Percentiles rank a stretch among this genome's conserved stretches.
Evolutionary conservation across 2,797 vertebrate species (phyloP).

Genomic region (Chiloscyllium punctatum): DNA sequence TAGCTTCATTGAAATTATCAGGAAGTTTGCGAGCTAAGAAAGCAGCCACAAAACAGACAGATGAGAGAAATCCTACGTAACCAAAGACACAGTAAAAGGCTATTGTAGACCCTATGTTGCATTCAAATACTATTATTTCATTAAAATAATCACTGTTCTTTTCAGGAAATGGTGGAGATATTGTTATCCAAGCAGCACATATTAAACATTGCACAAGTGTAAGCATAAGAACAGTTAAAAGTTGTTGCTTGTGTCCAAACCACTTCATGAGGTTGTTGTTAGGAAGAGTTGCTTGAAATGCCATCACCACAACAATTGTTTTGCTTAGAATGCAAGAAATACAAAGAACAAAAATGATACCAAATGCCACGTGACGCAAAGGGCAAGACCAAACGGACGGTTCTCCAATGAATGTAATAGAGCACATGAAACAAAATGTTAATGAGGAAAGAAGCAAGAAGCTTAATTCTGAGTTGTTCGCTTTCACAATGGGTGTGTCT

Average conservation of each 20-base stretch:
- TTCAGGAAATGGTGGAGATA: not conserved
- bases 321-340: not conserved
- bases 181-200: not conserved
- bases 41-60: not conserved
- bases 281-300: not conserved
- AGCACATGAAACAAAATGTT: not conserved
- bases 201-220: not conserved
- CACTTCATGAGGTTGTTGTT: not conserved
- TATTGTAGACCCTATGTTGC: not conserved
- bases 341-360: not conserved
- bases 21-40: not conserved
- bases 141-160: not conserved
- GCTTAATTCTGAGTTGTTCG: slow-evolving; percentile 14
- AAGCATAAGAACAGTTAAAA: not conserved
- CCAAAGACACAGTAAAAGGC: not conserved
- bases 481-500: slow-evolving; percentile 8
- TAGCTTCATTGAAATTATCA: slow-evolving; percentile 3
- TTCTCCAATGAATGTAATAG: not conserved
- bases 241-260: not conserved
- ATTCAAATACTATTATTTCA: not conserved
- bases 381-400: not conserved
- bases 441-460: not conserved
- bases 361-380: not conserved
- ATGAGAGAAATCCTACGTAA: not conserved
- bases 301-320: not conserved